These are phyloP conservation scores for Elmis aenea DNA, from an alignment of 2,888 invertebrate genomes.

Conservation along the genomic window DNA sequence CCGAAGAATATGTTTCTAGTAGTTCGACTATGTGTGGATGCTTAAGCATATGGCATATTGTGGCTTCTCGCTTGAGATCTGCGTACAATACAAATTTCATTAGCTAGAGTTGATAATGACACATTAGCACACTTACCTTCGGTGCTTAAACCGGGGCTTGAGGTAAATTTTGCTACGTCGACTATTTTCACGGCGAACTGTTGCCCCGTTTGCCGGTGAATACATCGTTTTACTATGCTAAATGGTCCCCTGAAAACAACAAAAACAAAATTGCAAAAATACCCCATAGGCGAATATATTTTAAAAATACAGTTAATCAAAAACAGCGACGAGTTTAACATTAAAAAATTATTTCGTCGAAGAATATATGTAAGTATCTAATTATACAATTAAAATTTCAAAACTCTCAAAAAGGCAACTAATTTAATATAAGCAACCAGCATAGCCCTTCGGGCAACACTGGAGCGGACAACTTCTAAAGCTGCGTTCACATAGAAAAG, in stretches of 20 bases:
- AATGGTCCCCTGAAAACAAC: slow-evolving; percentile 78
- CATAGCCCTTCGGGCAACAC: too few relatives aligned
- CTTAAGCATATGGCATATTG: slow-evolving; percentile 97
- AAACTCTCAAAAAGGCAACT: too few relatives aligned
- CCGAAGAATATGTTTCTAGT: slow-evolving; percentile 96
- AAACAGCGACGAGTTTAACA: not conserved
- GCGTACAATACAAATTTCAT: too few relatives aligned
- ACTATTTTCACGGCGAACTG: slow-evolving; percentile 98
- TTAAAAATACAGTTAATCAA: not conserved
- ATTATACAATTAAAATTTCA: too few relatives aligned
- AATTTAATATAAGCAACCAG: too few relatives aligned
- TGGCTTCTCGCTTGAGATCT: slow-evolving; percentile 97
- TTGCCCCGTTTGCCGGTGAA: slow-evolving; percentile 89
- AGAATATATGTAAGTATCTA: too few relatives aligned
- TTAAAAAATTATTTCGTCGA: too few relatives aligned
- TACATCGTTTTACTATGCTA: slow-evolving; percentile 91
- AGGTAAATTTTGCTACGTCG: slow-evolving; percentile 95
- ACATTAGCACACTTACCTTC: slow-evolving; percentile 64
- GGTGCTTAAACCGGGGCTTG: slow-evolving; percentile 92
- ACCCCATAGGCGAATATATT: too few relatives aligned
- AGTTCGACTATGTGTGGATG: slow-evolving; percentile 98
- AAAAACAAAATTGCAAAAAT: not conserved
- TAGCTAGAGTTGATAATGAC: too few relatives aligned
- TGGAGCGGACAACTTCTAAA: too few relatives aligned
- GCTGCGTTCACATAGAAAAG: too few relatives aligned